Conservation (phyloP, 2,797 vertebrate species). For the Fratercula arctica region DNA sequence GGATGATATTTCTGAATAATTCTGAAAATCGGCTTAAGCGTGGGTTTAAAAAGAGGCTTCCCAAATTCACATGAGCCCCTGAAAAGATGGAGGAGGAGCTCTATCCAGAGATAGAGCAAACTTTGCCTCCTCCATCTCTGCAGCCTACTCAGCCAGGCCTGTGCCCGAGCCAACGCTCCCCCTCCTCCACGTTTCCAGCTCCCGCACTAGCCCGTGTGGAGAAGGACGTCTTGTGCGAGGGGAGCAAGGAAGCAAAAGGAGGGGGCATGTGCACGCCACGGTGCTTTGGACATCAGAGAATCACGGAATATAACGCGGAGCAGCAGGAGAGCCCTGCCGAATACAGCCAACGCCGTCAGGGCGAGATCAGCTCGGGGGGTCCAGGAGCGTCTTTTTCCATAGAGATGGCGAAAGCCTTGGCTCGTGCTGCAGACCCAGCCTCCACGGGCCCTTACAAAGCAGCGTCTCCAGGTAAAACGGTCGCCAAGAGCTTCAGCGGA, state of each 20-base stretch:
- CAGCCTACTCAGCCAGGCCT: neutral
- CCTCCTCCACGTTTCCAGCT: neutral
- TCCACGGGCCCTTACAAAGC: neutral
- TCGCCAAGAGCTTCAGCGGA: neutral
- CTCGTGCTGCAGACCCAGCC: neutral
- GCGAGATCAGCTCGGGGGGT: fast-evolving
- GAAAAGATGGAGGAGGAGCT: neutral
- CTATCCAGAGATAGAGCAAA: neutral
- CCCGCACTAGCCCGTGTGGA: neutral
- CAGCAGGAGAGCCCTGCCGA: neutral
- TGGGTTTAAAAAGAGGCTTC: neutral
- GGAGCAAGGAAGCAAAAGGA: too few relatives aligned
- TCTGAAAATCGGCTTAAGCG: neutral
- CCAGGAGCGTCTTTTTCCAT: neutral
- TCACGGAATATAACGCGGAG: too few relatives aligned
- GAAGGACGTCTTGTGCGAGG: neutral
- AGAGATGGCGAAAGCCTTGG: too few relatives aligned
- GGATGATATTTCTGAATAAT: neutral
- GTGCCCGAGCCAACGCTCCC: neutral
- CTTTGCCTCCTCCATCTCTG: neutral
- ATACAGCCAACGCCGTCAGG: fast-evolving
- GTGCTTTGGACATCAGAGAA: too few relatives aligned
- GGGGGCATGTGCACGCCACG: too few relatives aligned
- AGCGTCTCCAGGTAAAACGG: fast-evolving
- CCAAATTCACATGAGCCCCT: neutral